Evolutionary conservation across 2,113 vertebrate genomes (phyloP).

Genomic region (Onychorhynchus coronatus): DNA sequence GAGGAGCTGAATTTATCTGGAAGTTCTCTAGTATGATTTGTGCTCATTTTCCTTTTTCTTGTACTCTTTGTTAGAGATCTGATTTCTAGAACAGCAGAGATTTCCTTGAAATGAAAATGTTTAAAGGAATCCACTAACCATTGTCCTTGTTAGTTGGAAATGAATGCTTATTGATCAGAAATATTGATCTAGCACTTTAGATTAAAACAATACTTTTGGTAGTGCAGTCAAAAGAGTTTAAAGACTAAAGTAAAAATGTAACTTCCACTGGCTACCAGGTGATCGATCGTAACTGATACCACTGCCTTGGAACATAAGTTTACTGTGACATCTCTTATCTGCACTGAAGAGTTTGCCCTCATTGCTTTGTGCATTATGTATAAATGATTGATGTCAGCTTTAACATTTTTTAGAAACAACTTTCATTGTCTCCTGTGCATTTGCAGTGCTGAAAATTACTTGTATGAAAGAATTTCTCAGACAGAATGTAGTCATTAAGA

Average conservation of each 20-base stretch:
- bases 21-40: background rate
- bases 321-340: slow-evolving; percentile 82
- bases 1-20: background rate
- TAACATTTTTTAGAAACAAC: slow-evolving; percentile 72
- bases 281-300: slow-evolving; percentile 82
- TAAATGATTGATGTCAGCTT: slow-evolving; percentile 75
- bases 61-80: slow-evolving; percentile 51
- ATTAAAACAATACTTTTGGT: slow-evolving; percentile 81
- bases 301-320: slow-evolving; percentile 79
- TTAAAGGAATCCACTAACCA: slow-evolving; percentile 69
- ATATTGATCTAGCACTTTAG: slow-evolving; percentile 77
- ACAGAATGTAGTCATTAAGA: slow-evolving; percentile 55
- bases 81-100: slow-evolving; percentile 56
- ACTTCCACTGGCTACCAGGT: slow-evolving; percentile 77
- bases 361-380: slow-evolving; percentile 75
- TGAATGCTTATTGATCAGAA: slow-evolving; percentile 80
- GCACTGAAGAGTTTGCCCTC: slow-evolving; percentile 76
- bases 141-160: slow-evolving; percentile 77
- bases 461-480: slow-evolving; percentile 51
- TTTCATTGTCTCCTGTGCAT: slow-evolving; percentile 63
- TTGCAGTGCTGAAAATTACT: slow-evolving; percentile 63
- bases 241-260: slow-evolving; percentile 79
- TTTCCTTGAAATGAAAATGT: slow-evolving; percentile 68
- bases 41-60: slow-evolving; percentile 22
- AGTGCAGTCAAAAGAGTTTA: slow-evolving; percentile 77